phyloP scores from a whole-genome alignment of 2,888 invertebrate species.

The Macrosoma leucophasiata region DNA sequence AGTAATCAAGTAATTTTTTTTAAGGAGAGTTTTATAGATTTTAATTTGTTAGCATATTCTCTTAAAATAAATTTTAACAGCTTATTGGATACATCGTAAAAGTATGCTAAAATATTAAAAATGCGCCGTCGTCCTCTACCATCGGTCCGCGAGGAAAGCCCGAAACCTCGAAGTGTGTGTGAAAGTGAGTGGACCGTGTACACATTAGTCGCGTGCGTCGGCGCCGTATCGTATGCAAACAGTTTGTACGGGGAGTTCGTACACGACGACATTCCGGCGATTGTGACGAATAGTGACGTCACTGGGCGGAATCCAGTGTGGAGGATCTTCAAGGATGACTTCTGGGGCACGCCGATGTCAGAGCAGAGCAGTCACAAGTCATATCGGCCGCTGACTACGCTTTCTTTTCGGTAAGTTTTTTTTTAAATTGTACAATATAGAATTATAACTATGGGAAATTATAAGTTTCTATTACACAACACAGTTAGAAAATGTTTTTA shows the following conservation, averaged over 20 bases:
- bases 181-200: conserved; percentile 78
- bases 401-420: conserved; percentile 86
- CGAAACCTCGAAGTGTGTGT: conserved; percentile 44
- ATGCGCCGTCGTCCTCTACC: conserved; percentile 66
- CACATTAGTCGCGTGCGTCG: conserved; percentile 78
- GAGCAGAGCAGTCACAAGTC: conserved; percentile 89
- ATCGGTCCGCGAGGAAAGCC: conserved; percentile 62
- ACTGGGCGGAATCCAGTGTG: conserved; percentile 78
- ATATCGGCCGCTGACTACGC: conserved; percentile 87
- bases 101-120: conserved; percentile 8
- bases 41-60: too few relatives aligned
- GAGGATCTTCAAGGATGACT: conserved; percentile 84
- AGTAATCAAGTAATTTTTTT: too few relatives aligned
- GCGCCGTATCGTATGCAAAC: conserved; percentile 82
- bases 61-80: too few relatives aligned
- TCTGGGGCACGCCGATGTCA: conserved; percentile 94
- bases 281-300: conserved; percentile 88
- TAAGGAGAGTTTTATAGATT: too few relatives aligned
- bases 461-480: not conserved
- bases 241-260: conserved; percentile 88
- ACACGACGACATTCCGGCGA: conserved; percentile 91
- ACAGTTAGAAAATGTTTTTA: too few relatives aligned
- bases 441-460: not conserved
- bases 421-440: too few relatives aligned
- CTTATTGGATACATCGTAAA: not conserved